Percentiles rank a stretch among this genome's conserved stretches.
Evolutionary conservation across 2,113 vertebrate genomes (phyloP).

Genomic region (Acinonyx jubatus): DNA sequence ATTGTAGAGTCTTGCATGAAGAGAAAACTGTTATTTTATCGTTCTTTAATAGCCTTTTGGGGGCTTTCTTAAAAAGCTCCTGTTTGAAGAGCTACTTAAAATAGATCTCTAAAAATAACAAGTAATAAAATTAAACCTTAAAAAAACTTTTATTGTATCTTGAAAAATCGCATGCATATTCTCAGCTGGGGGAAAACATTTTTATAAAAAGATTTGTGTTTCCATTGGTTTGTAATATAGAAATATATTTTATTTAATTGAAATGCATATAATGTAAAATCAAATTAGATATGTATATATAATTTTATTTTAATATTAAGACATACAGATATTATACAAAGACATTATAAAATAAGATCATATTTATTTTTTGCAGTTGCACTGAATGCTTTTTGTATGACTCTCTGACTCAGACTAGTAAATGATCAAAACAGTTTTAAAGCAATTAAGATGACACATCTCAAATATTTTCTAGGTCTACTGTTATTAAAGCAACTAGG

Average conservation of each 20-base stretch:
- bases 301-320: background rate
- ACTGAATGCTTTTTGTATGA: background rate
- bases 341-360: background rate
- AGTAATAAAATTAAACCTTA: background rate
- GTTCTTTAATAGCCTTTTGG: background rate
- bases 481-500: background rate
- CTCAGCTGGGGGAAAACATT: background rate
- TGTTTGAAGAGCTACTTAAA: slow-evolving; percentile 36
- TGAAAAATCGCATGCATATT: background rate
- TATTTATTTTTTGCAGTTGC: background rate
- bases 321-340: background rate
- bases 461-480: background rate
- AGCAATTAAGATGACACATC: background rate
- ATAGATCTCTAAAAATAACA: slow-evolving; percentile 21
- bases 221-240: background rate
- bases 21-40: slow-evolving; percentile 50
- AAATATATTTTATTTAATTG: background rate
- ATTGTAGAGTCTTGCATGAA: slow-evolving; percentile 24
- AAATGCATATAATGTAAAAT: background rate
- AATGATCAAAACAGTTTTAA: background rate
- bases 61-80: slow-evolving; percentile 25
- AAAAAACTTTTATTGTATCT: background rate
- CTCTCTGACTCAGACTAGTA: background rate
- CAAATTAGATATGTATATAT: background rate
- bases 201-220: slow-evolving; percentile 16